Evolutionary conservation across 1,140 invertebrate genomes (phyloP).

Genomic region (Hyles euphorbiae): DNA sequence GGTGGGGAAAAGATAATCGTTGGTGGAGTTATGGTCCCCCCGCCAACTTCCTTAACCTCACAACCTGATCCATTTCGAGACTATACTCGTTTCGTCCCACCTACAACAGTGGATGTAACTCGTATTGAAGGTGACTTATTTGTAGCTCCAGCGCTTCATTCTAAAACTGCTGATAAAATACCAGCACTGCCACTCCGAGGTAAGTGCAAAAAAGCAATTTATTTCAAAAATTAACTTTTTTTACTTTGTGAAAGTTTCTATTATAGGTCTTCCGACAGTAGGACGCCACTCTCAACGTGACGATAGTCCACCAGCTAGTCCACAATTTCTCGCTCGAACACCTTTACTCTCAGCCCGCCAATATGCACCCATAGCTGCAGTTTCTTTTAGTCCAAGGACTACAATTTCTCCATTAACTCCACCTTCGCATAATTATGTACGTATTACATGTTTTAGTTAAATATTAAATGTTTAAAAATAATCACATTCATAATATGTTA

Average conservation of each 20-base stretch:
- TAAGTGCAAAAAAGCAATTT: neutral
- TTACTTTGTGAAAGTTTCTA: neutral
- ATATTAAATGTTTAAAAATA: too few relatives aligned
- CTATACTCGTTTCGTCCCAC: slow-evolving; percentile 52
- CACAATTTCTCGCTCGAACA: slow-evolving; percentile 42
- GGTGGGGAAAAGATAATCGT: slow-evolving; percentile 47
- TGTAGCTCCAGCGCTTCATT: slow-evolving; percentile 14
- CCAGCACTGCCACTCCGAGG: slow-evolving; percentile 20
- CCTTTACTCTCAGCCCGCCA: slow-evolving; percentile 32
- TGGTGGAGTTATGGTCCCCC: slow-evolving; percentile 40
- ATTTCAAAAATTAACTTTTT: neutral
- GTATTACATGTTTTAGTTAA: slow-evolving; percentile 13
- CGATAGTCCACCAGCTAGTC: slow-evolving; percentile 46
- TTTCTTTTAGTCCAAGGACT: slow-evolving; percentile 36
- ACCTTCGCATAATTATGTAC: slow-evolving; percentile 30
- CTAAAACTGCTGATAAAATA: slow-evolving; percentile 12
- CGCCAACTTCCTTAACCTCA: slow-evolving; percentile 22
- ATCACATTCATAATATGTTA: neutral
- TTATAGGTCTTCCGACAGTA: neutral
- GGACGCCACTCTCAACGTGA: slow-evolving; percentile 32
- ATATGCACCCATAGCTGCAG: slow-evolving; percentile 49
- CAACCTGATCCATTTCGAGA: slow-evolving; percentile 23
- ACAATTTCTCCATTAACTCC: slow-evolving; percentile 34
- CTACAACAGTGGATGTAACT: slow-evolving; percentile 26
- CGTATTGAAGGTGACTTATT: slow-evolving; percentile 16